Evolutionary conservation across 2,113 vertebrate genomes (phyloP).

Genomic region (Erythrolamprus reginae): DNA sequence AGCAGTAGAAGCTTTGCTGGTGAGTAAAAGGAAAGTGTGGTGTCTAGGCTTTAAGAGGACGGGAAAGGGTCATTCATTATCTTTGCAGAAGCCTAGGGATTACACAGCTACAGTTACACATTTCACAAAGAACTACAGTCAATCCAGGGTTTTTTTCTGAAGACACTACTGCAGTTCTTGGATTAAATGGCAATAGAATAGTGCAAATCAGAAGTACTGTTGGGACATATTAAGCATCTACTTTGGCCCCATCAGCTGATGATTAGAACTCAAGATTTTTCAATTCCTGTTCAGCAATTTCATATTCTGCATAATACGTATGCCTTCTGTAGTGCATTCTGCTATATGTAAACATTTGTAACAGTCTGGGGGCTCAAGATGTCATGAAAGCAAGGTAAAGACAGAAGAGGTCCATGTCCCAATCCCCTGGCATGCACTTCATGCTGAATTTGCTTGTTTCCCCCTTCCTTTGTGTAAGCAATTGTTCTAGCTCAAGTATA

Average conservation of each 20-base stretch:
- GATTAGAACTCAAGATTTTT: constrained; percentile 41
- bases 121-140: not conserved
- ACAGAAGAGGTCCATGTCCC: constrained; percentile 14
- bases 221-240: constrained; percentile 38
- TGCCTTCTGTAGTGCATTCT: constrained; percentile 37
- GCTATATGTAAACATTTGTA: constrained; percentile 28
- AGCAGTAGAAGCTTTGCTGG: constrained; percentile 1
- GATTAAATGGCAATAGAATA: constrained; percentile 14
- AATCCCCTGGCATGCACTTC: constrained; percentile 19
- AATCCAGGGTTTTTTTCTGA: constrained; percentile 9
- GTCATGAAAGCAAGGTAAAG: constrained; percentile 7
- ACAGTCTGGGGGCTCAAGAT: constrained; percentile 24
- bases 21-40: not conserved
- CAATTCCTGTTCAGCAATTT: constrained; percentile 43
- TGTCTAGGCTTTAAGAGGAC: not conserved
- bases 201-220: constrained; percentile 54
- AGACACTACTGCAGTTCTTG: constrained; percentile 31
- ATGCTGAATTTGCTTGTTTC: constrained; percentile 5
- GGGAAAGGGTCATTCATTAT: not conserved
- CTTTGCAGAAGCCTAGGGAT: not conserved
- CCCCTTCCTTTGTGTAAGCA: not conserved
- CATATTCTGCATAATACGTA: constrained; percentile 46
- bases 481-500: constrained; percentile 14
- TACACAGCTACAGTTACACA: not conserved
- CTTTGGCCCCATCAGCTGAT: constrained; percentile 28